Evolutionary conservation across 2,797 vertebrate species (phyloP), one percentile per base, ranked within the genome.

Genomic region (Leuciscus waleckii): DNA sequence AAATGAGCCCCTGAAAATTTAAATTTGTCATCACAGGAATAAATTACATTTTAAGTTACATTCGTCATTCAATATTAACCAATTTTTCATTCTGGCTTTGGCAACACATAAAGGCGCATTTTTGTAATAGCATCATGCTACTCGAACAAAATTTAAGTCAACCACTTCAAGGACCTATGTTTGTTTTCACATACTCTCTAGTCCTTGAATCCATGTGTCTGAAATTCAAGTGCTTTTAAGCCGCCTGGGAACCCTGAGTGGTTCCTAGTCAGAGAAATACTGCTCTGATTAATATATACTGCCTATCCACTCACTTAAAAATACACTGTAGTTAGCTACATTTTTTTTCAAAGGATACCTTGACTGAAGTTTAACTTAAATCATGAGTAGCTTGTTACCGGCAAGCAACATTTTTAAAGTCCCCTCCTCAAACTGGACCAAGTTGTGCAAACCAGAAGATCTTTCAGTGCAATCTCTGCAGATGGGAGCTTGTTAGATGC

Each of bases 401-500:
- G 29, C 32, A 46, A 46, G 23, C 14, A 1, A n/a, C 16, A 23
- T 8, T 23, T 23, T 56, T 56, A 43, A 26, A 49, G n/a, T 49
- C 4, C 4, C 8, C 0, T 78, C 49, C 29, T 23, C 23, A 79
- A 79, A 11, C 37, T 21, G 16, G n/a, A 73, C 7, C 4, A 13
- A 23, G 41, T 9, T 79, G 78, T 67, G 32, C 14, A 54, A 69
- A 23, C n/a, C 21, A 43, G n/a, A 58, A 21, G 56, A 63, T 21
- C 5, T 35, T 73, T 73, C n/a, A 32, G n/a, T 46, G 49, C 39
- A 46, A 82, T 58, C 54, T 46, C 70, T 49, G 70, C 41, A 74
- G 73, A 74, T 65, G 26, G 26, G 41, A 63, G n/a, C 10, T 43
- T 61, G 39, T 46, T 56, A 76, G 21, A 39, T n/a, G 74, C 51